Base-by-base conservation (phyloP, 35 echinoderm and acorn worm species). In the Apostichopus japonicus region DNA sequence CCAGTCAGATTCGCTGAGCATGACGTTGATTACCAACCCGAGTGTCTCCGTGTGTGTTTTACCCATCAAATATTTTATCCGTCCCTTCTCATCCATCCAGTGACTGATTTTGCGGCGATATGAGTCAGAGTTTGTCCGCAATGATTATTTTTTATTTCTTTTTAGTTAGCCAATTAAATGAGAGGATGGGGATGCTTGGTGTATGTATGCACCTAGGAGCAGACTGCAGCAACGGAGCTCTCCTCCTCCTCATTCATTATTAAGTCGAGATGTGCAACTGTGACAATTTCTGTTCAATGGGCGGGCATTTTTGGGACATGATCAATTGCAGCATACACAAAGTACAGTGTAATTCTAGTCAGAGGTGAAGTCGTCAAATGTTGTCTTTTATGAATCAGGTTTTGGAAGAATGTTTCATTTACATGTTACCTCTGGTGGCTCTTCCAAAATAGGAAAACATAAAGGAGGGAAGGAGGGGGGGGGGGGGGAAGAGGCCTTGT, bases 11-110 rank as follows among this genome's bases (percentile, higher is more conserved):
- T 54, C 79, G 24, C 54, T 17, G 79, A 83, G 79, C 79, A 83
- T 83, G 79, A 56, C 79, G 44, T 24, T 54, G 51, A 83, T 83
- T 83, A 83, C 79, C 79, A 16, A 83, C 44, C 51, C 79, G 13
- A 83, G 44, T 83, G 51, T 54, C 24, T 52, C 54, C 54, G 10
- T 83, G 5, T 15, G 79, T 83, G 79, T 54, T 13, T 14, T 54
- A 8, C 11, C 52, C 79, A 83, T 54, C 44, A 83, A 83, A 83
- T 83, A 83, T 83, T 54, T 54, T 55, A 83, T 55, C 24, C 54
- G 79, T 55, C 19, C 54, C 17, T 55, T 55, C 54, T 83, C n/a
- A 55, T 83, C 33, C n/a, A 44, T 83, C 19, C 11, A 67, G 24
- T 44, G 17, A 11, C 33, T 52, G n/a, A 83, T 54, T 83, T 54